Percentiles rank a stretch among this genome's conserved stretches.
phyloP scores from a whole-genome alignment of 2,888 invertebrate species.

The Orchesellides sinensis region DNA sequence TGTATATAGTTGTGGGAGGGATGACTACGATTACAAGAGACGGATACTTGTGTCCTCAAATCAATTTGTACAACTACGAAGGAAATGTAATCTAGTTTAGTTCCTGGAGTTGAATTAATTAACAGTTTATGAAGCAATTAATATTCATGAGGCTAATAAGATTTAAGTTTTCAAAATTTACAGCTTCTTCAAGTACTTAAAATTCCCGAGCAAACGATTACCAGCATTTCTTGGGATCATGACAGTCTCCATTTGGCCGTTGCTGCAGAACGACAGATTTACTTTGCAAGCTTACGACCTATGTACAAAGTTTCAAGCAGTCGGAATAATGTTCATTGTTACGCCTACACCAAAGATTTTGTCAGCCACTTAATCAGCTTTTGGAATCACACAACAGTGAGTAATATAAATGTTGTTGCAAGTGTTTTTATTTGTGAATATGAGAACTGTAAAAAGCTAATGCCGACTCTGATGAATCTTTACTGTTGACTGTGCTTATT shows the following conservation, averaged over 20 bases:
- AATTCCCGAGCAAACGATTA: conserved; percentile 33
- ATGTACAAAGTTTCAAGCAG: conserved; percentile 51
- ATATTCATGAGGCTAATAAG: not conserved
- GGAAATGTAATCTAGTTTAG: no score
- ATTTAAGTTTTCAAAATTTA: not conserved
- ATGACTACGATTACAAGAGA: not conserved
- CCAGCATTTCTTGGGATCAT: conserved; percentile 46
- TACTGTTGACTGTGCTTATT: not conserved
- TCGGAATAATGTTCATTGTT: conserved; percentile 25
- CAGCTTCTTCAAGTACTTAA: conserved; percentile 50
- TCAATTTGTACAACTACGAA: conserved; percentile 46
- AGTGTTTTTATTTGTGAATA: no score
- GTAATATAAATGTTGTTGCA: not conserved
- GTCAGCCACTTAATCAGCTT: conserved; percentile 30
- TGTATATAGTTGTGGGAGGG: conserved; percentile 46
- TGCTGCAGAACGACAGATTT: conserved; percentile 32
- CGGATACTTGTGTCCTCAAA: conserved; percentile 12
- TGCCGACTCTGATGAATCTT: no score
- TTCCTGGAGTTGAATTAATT: no score
- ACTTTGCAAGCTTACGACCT: conserved; percentile 44
- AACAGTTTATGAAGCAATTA: not conserved
- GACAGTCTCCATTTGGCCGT: conserved; percentile 36
- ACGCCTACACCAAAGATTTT: conserved; percentile 40
- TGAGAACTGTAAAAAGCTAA: no score
- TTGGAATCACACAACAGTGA: conserved; percentile 48